Evolutionary conservation across 2,797 vertebrate species (phyloP), one percentile per base, ranked within the genome.

Genomic region (Tauraco hartlaubi): DNA sequence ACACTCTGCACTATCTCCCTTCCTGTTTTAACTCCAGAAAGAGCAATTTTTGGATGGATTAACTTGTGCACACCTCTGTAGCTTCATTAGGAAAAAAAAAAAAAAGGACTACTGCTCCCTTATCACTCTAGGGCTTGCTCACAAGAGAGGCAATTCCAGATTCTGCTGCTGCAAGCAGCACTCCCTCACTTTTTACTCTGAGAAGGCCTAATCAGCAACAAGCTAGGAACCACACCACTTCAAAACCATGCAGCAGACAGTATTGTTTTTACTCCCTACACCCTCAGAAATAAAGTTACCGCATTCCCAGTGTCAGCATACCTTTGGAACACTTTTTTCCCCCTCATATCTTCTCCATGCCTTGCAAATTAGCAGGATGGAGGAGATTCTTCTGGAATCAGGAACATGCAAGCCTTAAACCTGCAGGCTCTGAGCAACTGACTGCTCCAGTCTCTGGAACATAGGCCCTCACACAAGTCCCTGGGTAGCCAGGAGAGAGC

Each of bases 11-110:
- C 54, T 77, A 63, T 21, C 41, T 68, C 46, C 21, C 31, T 92
- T 82, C 33, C 48, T 81, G 15, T 28, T 92, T 66, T 80, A 92
- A 73, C 28, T 78, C 22, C 33, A 89, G 71, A 79, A 94, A 55
- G 29, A 41, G 41, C n/a, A 52, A 11, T 43, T 87, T 91, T 76
- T 88, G 44, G n/a, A 44, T 62, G 49, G 29, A 35, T 18, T 79
- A 58, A 55, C 23, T 67, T 83, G 39, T 15, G 51, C 68, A 71
- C 48, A 79, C 49, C 44, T 76, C 63, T 68, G 0, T 6, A 54
- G 25, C 28, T 76, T 56, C 67, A 48, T 33, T 31, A 54, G 64
- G 61, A 33, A 90, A 71, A 11, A 31, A 41, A 33, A 90, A 71
- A 11, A 31, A 41, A n/a, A 64, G 17, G 26, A 41, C 35, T 58